Conservation (phyloP, 2,113 vertebrate species). For the Rhea pennata region DNA sequence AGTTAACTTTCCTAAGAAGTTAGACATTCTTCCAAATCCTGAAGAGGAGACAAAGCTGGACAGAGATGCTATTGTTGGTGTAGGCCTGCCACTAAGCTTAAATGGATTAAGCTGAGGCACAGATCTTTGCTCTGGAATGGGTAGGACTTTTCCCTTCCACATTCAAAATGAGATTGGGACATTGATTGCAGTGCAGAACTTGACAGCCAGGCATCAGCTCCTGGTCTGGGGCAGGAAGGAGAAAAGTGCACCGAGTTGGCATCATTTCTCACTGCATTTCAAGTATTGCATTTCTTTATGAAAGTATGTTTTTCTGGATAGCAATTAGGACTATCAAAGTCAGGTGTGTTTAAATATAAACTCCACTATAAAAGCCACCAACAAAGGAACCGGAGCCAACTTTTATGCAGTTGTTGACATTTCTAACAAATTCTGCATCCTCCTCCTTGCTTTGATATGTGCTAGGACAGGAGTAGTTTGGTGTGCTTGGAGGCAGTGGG, state of each 20-base stretch:
- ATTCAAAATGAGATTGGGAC: not conserved
- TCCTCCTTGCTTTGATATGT: not conserved
- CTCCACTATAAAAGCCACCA: no score
- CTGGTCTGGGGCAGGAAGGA: not conserved
- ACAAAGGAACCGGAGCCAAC: not conserved
- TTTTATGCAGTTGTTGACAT: not conserved
- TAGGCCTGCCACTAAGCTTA: not conserved
- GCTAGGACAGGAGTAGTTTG: conserved; percentile 1
- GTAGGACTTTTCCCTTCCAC: not conserved
- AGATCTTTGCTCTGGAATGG: not conserved
- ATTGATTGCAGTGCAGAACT: not conserved
- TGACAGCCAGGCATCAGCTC: not conserved
- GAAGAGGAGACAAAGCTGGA: not conserved
- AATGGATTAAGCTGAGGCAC: not conserved
- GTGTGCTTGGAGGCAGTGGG: not conserved
- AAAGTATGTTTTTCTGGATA: conserved; percentile 27
- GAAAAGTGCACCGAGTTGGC: not conserved
- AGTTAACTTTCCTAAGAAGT: not conserved
- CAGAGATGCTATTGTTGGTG: not conserved
- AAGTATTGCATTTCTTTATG: conserved; percentile 46
- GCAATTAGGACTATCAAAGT: conserved; percentile 13
- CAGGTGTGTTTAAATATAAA: conserved; percentile 24
- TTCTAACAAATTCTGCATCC: conserved; percentile 19
- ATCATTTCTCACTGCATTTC: not conserved
- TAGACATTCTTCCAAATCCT: not conserved